phyloP scores from a whole-genome alignment of 2,888 invertebrate species.

The Melanostoma scalare region DNA sequence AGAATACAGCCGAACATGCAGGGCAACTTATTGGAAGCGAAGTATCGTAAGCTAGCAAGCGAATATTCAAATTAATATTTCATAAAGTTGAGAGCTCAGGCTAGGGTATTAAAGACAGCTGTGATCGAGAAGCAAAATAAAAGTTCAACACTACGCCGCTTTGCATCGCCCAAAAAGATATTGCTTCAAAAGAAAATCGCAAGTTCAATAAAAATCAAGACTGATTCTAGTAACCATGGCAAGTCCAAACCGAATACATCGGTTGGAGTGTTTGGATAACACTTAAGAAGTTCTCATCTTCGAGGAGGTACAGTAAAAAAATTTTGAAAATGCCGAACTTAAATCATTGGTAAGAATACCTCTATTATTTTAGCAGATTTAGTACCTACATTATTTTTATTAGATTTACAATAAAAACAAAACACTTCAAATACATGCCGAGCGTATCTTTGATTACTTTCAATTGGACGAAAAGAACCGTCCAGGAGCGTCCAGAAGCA shows the following conservation, averaged over 20 bases:
- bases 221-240: slow-evolving; percentile 80
- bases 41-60: slow-evolving; percentile 95
- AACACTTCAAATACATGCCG: slow-evolving; percentile 87
- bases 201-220: slow-evolving; percentile 82
- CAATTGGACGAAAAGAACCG: too few relatives aligned
- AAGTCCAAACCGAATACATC: slow-evolving; percentile 79
- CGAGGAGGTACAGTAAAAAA: slow-evolving; percentile 95
- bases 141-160: slow-evolving; percentile 89
- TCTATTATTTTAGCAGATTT: slow-evolving; percentile 5
- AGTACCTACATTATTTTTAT: too few relatives aligned
- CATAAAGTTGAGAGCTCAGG: slow-evolving; percentile 92
- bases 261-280: slow-evolving; percentile 72
- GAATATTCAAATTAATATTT: slow-evolving; percentile 95
- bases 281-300: slow-evolving; percentile 85
- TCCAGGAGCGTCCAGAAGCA: too few relatives aligned
- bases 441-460: slow-evolving; percentile 86
- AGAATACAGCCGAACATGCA: slow-evolving; percentile 74
- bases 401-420: slow-evolving; percentile 90
- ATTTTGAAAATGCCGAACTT: slow-evolving; percentile 94
- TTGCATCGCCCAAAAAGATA: slow-evolving; percentile 94
- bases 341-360: slow-evolving; percentile 88
- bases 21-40: slow-evolving; percentile 83
- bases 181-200: slow-evolving; percentile 84
- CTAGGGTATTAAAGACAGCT: slow-evolving; percentile 95
- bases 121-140: slow-evolving; percentile 95